Evolutionary conservation across 2,888 invertebrate species (phyloP), one percentile per base, ranked within the genome.

Genomic region (Enchytraeus crypticus): DNA sequence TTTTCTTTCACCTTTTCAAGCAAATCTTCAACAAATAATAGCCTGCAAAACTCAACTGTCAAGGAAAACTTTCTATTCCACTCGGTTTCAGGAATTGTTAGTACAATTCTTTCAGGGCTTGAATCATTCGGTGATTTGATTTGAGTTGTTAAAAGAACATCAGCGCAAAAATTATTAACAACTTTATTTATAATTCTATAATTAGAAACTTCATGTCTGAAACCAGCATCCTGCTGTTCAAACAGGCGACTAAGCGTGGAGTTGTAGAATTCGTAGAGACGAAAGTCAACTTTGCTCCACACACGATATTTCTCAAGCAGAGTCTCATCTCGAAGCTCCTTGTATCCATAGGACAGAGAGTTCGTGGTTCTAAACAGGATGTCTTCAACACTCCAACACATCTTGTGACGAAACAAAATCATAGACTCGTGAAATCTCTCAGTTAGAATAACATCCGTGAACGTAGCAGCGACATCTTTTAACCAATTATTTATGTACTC

Each of bases 341-440:
- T 65, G 34, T 63, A 55, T 11, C 64, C 5, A 34, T 60, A 57
- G 4, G 21, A 1, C n/a, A 21, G 43, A 63, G 65, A 61, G 60
- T 73, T 74, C n/a, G 67, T 64, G n/a, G 62, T 66, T 45, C 69
- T 63, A 62, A 72, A 74, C 1, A 78, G 34, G 21, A 78, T 74
- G 61, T 79, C 78, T 54, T 72, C 71, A 1, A 72, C 68, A 4
- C 60, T 65, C 79, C 79, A 79, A 62, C 77, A 76, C 72, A 78
- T 72, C 18, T 69, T 51, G 23, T 75, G 66, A 55, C 71, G 72
- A 32, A 78, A 67, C 26, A 79, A 64, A 38, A 78, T 66, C 47
- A 79, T 57, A 0, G 78, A 79, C 60, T 78, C 77, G 21, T 71
- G 64, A 54, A 78, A 74, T 57, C 75, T 71, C 51, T 79, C 79